Evolutionary conservation across 2,888 invertebrate genomes (phyloP).

Genomic region (Ecliptopera silaceata): DNA sequence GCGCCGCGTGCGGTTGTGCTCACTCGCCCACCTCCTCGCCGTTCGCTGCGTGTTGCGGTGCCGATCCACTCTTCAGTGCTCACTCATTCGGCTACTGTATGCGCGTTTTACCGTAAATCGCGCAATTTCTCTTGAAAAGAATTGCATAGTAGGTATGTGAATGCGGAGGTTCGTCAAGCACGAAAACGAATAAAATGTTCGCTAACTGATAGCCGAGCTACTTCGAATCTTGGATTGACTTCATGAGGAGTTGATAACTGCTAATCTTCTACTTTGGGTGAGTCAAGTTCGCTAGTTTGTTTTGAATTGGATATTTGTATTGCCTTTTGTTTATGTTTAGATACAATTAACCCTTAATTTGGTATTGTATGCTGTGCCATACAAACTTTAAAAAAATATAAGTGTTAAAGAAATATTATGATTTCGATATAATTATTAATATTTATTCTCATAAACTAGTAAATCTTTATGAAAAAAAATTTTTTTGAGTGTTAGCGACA

Average conservation of each 20-base stretch:
- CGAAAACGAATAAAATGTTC: slow-evolving; percentile 77
- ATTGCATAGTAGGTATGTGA: slow-evolving; percentile 69
- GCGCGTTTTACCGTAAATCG: slow-evolving; percentile 65
- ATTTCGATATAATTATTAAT: too few relatives aligned
- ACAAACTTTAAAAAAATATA: too few relatives aligned
- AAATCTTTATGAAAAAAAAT: too few relatives aligned
- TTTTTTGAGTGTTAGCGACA: too few relatives aligned
- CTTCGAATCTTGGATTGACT: slow-evolving; percentile 57
- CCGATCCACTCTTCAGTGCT: slow-evolving; percentile 62
- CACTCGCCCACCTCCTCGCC: slow-evolving; percentile 63
- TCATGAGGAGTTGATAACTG: slow-evolving; percentile 65
- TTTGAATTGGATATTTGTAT: background rate
- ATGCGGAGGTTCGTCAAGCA: slow-evolving; percentile 68
- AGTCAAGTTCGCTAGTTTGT: slow-evolving; percentile 40
- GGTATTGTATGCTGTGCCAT: too few relatives aligned
- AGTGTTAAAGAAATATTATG: too few relatives aligned
- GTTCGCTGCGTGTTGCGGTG: slow-evolving; percentile 49
- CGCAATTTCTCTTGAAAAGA: slow-evolving; percentile 70
- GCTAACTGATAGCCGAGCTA: slow-evolving; percentile 56
- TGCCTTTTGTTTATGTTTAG: too few relatives aligned
- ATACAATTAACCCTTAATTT: too few relatives aligned
- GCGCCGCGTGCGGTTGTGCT: slow-evolving; percentile 76
- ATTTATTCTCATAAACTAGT: too few relatives aligned
- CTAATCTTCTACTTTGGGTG: slow-evolving; percentile 56
- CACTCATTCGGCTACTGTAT: slow-evolving; percentile 62